These are phyloP conservation scores for Pavo muticus DNA, from an alignment of 2,113 vertebrate species.

Conservation along the genomic window DNA sequence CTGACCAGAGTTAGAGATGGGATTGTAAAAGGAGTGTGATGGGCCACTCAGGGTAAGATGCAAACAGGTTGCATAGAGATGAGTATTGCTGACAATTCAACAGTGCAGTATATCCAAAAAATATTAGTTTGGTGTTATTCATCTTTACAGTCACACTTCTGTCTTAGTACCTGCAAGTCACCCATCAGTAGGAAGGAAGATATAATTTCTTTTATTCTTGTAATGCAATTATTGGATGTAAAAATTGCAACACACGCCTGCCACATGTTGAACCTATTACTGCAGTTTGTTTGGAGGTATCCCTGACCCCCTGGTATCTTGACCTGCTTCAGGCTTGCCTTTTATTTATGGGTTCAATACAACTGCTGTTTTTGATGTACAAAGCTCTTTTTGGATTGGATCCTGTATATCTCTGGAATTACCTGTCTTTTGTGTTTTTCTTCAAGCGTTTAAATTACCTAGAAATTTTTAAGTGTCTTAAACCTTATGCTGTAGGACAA, in stretches of 20 bases:
- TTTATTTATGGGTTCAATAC: constrained; percentile 29
- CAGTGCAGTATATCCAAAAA: neutral
- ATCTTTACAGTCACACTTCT: neutral
- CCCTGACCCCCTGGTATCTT: constrained; percentile 9
- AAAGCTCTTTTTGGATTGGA: constrained; percentile 21
- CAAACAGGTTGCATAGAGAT: neutral
- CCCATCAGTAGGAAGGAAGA: neutral
- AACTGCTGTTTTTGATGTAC: neutral
- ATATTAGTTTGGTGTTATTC: neutral
- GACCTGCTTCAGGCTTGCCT: constrained; percentile 15
- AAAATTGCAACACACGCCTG: neutral
- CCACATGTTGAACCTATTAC: neutral
- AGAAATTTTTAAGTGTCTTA: neutral
- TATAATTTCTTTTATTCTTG: neutral
- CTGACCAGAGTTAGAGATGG: neutral
- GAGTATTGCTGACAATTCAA: neutral
- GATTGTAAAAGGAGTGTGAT: neutral
- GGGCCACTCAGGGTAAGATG: neutral
- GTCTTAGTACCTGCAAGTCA: neutral
- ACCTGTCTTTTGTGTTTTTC: constrained; percentile 44
- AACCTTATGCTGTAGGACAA: neutral
- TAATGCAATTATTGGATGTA: neutral
- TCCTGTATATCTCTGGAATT: constrained; percentile 57
- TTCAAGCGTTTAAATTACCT: constrained; percentile 16
- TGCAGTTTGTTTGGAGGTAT: neutral